These are phyloP conservation scores for Macrotrachela quadricornifera DNA, from an alignment of 1,140 invertebrate species.

Conservation along the genomic window DNA sequence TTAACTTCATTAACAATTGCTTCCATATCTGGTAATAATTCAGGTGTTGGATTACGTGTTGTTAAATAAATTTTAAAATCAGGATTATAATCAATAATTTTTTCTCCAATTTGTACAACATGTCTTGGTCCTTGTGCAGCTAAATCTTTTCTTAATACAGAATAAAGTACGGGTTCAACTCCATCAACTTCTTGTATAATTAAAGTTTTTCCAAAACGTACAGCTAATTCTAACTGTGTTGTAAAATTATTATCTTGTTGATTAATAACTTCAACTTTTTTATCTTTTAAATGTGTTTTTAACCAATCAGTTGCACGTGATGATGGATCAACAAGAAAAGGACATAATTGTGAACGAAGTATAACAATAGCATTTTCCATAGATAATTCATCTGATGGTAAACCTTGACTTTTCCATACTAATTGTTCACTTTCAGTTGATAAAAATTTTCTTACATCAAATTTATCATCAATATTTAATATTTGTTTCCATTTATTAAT, in stretches of 20 bases:
- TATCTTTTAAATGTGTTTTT: conserved; percentile 42
- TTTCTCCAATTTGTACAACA: conserved; percentile 51
- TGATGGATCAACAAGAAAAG: conserved; percentile 50
- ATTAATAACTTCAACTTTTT: conserved; percentile 48
- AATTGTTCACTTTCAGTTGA: conserved; percentile 54
- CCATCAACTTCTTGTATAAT: conserved; percentile 56
- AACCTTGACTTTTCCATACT: conserved; percentile 60
- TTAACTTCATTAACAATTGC: conserved; percentile 48
- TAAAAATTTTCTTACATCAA: conserved; percentile 49
- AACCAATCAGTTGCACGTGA: conserved; percentile 62
- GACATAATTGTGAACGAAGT: conserved; percentile 36
- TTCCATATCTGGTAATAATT: conserved; percentile 38
- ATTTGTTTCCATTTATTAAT: conserved; percentile 32
- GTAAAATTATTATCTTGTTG: conserved; percentile 55
- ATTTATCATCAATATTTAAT: conserved; percentile 30
- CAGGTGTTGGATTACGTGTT: conserved; percentile 43
- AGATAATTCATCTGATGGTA: conserved; percentile 56
- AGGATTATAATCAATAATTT: conserved; percentile 55
- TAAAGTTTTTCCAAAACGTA: conserved; percentile 74
- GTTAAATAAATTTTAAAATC: conserved; percentile 58
- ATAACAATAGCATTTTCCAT: conserved; percentile 61
- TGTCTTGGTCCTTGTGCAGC: conserved; percentile 42
- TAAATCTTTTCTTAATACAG: conserved; percentile 45
- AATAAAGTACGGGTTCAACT: conserved; percentile 44
- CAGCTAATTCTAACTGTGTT: conserved; percentile 63